Base-by-base conservation (phyloP, 2,888 invertebrate genomes). In the Emmelina monodactyla region DNA sequence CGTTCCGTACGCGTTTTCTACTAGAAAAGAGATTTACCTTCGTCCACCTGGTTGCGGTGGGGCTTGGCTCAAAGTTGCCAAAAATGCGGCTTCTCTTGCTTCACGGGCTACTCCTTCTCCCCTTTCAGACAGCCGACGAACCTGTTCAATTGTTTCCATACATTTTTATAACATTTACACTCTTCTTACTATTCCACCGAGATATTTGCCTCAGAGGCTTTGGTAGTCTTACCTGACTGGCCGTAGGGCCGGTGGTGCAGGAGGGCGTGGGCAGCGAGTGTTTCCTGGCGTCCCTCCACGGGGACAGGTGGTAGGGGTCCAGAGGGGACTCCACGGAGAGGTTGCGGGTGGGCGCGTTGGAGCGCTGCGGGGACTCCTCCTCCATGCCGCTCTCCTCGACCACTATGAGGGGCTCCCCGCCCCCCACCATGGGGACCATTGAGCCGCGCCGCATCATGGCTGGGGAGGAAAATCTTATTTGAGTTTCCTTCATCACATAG, bases 241-340 rank as follows among this genome's bases (percentile, higher is more conserved):
- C 92, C 29, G 92, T 92, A 38, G 92, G 92, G 33, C 92, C 92
- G 37, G 90, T 87, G 15, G 89, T 89, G 52, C 92, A 92, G 47
- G 90, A 88, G 2, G 92, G 92, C 0, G 92, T 91, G 2, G 92
- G 92, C 49, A 92, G 70, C 14, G 92, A 92, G 53, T 91, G 89
- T 55, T 92, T 92, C 50, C 92, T 83, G 1, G 87, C 85, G 50
- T 90, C 90, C 14, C 90, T 82, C 86, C 89, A 92, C 3, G 92
- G 92, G 0, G 91, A 91, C 36, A 92, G 67, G 33, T 92, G 82
- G 71, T 89, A 91, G 0, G 92, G 92, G 66, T 91, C 91, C 2
- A 86, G 85, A 0, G 90, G 89, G 0, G 89, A 90, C 59, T 90
- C 91, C 30, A 89, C 72, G 49, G 86, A 88, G 46, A 83, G 80